Evolutionary conservation across 2,113 vertebrate genomes (phyloP), one percentile per base, ranked within the genome.

Genomic region (Pelobates fuscus): DNA sequence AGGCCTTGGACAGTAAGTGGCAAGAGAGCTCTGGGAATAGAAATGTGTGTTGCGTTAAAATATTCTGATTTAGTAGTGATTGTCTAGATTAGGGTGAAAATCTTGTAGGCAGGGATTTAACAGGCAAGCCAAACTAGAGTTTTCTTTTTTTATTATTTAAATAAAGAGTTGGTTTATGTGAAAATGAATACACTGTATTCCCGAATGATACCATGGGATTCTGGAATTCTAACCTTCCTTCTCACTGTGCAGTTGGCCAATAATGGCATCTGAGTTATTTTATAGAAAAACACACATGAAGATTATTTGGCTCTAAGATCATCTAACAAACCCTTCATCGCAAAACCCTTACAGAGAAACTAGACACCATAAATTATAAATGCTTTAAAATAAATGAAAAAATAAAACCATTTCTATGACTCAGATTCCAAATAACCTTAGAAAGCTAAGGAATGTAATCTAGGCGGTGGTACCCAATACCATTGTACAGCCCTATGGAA

Each of bases 101-200:
- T 49, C 44, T 18, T 4, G 3, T 17, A 2, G 44, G 15, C 5
- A 3, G 17, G 44, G 44, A 17, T 18, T 46, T 46, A 61, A 32
- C 57, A 46, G 69, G 44, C 68, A 25, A 24, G 57, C 69, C 10
- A 49, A 71, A 71, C 58, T 29, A 43, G 68, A 44, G 68, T 43
- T 71, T 71, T 71, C 15, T 49, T 4, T 5, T 37, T 37, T 37
- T 37, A 37, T 37, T 37, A 37, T 37, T 37, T 37, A 37, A 6
- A 6, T 37, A 37, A 37, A 37, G 5, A 57, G 32, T 61, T 10
- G n/a, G 69, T 25, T 29, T 25, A 21, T 71, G 57, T 29, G 69
- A 71, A 61, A 60, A 61, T n/a, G 17, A 24, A 71, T 71, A 60
- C 37, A 60, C 37, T 44, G 7, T 27, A 61, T 44, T 71, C 57